Conservation (phyloP, 2,797 vertebrate genomes). For the Diplodus sargus region DNA sequence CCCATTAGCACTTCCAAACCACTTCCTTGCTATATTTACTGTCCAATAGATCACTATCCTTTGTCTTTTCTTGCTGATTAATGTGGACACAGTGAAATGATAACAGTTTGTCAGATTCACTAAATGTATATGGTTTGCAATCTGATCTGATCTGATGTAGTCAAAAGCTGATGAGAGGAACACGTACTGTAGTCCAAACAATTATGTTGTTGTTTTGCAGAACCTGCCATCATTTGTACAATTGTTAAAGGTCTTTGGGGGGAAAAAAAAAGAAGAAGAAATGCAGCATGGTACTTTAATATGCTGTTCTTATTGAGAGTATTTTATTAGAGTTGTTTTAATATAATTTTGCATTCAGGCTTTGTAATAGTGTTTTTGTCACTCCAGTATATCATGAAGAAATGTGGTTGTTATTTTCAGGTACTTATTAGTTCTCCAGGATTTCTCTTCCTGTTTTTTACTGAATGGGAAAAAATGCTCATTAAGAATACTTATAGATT, state of each 20-base stretch:
- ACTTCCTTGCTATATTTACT: too few relatives aligned
- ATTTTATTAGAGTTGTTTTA: slow-evolving; percentile 53
- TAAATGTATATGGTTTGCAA: too few relatives aligned
- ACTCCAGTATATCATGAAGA: slow-evolving; percentile 20
- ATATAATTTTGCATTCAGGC: slow-evolving; percentile 46
- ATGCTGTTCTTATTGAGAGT: slow-evolving; percentile 22
- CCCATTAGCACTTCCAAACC: too few relatives aligned
- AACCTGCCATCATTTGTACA: slow-evolving; percentile 31
- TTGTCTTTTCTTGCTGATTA: too few relatives aligned
- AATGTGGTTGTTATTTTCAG: slow-evolving; percentile 34
- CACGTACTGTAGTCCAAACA: slow-evolving; percentile 47
- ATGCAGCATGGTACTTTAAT: slow-evolving; percentile 24
- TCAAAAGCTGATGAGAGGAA: too few relatives aligned
- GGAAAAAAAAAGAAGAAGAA: not conserved
- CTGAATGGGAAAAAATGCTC: slow-evolving; percentile 4
- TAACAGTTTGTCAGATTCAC: too few relatives aligned
- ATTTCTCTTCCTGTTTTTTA: slow-evolving; percentile 1
- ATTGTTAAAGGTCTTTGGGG: slow-evolving; percentile 5
- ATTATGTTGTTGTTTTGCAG: slow-evolving; percentile 44
- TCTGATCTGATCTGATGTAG: too few relatives aligned
- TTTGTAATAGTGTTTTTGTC: slow-evolving; percentile 27
- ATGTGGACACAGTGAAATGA: too few relatives aligned
- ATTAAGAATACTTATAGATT: slow-evolving; percentile 1
- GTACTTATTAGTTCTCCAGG: slow-evolving; percentile 37
- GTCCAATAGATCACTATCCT: too few relatives aligned